phyloP scores from a whole-genome alignment of 2,113 vertebrate genomes.

The Peucedramus taeniatus region DNA sequence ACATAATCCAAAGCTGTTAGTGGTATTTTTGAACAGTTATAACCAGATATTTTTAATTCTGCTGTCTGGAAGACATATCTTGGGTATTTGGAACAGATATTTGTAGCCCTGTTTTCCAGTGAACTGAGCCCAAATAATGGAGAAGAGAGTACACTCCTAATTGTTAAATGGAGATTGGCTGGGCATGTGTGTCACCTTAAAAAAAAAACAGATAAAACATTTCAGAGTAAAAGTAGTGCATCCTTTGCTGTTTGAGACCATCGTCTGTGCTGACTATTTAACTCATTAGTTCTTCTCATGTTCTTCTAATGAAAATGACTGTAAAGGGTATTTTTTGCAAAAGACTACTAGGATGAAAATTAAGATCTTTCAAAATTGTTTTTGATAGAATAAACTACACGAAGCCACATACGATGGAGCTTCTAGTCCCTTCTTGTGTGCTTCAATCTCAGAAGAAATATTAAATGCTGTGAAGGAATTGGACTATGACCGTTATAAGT shows the following conservation, averaged over 20 bases:
- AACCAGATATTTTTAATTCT: background rate
- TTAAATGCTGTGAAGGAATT: constrained; percentile 66
- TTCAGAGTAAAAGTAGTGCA: background rate
- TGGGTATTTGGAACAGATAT: background rate
- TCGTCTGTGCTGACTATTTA: background rate
- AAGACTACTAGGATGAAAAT: background rate
- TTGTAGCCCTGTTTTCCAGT: background rate
- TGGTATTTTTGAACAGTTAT: background rate
- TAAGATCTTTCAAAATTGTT: constrained; percentile 5
- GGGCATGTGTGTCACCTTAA: background rate
- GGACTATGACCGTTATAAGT: constrained; percentile 70
- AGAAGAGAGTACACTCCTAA: background rate
- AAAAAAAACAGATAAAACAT: background rate
- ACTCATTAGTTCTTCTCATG: background rate
- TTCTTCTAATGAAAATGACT: background rate
- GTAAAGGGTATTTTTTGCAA: background rate
- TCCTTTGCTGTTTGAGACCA: background rate
- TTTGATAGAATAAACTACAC: constrained; percentile 69
- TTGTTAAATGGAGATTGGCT: background rate
- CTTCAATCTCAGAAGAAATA: constrained; percentile 70
- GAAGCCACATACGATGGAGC: constrained; percentile 39
- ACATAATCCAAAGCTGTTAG: background rate
- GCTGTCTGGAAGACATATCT: background rate
- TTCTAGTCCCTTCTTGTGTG: constrained; percentile 53
- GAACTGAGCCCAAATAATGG: background rate